These are phyloP conservation scores for Achlya flavicornis DNA, from an alignment of 2,888 invertebrate species.

Conservation along the genomic window DNA sequence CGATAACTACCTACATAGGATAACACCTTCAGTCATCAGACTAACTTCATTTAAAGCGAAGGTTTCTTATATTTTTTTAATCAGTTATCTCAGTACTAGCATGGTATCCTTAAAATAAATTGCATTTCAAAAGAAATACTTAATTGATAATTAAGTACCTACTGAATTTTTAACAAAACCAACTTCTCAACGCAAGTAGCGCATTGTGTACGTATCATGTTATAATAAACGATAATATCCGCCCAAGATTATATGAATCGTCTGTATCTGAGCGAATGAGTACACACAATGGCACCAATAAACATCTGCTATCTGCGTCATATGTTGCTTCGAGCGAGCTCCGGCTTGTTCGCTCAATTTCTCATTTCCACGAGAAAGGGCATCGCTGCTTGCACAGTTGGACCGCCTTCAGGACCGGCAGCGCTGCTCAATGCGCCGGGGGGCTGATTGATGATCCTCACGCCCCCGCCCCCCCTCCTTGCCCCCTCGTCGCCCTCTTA, in stretches of 20 bases:
- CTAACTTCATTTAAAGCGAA: no score
- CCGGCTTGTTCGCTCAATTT: conserved; percentile 23
- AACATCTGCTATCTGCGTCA: conserved; percentile 1
- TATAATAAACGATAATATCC: background rate
- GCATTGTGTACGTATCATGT: background rate
- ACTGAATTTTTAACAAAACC: no score
- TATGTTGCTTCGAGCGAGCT: conserved; percentile 16
- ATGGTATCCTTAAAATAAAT: no score
- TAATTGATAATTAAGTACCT: no score
- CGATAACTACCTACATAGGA: no score
- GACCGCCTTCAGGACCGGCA: conserved; percentile 15
- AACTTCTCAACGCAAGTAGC: no score
- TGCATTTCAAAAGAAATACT: no score
- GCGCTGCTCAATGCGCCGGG: conserved; percentile 21
- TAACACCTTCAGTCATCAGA: no score
- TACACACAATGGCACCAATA: background rate
- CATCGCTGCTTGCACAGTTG: conserved; percentile 13
- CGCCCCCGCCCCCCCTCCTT: conserved; percentile 19
- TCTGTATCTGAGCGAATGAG: background rate
- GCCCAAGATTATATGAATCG: background rate
- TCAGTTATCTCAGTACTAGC: no score
- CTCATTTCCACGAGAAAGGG: conserved; percentile 32
- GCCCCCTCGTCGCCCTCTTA: conserved; percentile 15
- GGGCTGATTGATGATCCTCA: conserved; percentile 50
- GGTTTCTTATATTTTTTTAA: no score